These are phyloP conservation scores for Rhinopomastus cyanomelas DNA, from an alignment of 2,113 vertebrate species.

Conservation along the genomic window DNA sequence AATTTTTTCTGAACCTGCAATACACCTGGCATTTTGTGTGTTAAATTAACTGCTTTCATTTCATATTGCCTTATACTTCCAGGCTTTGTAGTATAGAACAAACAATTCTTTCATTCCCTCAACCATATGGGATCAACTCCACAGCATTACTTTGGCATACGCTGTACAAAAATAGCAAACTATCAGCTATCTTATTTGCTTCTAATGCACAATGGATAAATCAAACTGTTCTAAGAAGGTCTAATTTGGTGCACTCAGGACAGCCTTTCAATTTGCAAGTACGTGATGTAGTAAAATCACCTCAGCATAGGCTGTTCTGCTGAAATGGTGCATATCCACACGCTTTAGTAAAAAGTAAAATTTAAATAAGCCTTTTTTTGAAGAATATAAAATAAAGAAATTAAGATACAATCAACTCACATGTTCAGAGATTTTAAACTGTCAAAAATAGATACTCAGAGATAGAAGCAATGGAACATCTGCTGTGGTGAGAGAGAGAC, in stretches of 20 bases:
- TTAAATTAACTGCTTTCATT: not conserved
- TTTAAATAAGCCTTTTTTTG: not conserved
- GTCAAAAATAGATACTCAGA: conserved; percentile 8
- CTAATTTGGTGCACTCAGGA: not conserved
- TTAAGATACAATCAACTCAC: not conserved
- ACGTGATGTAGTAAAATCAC: not conserved
- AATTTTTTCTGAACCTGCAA: not conserved
- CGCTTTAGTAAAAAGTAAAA: not conserved
- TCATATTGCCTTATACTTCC: not conserved
- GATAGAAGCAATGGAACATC: conserved; percentile 3
- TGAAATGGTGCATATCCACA: not conserved
- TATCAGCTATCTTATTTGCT: not conserved
- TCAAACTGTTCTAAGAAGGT: not conserved
- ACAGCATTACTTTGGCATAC: not conserved
- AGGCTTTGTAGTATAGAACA: not conserved
- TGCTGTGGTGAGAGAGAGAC: not conserved
- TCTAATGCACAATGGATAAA: not conserved
- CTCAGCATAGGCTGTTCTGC: not conserved
- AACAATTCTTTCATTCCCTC: not conserved
- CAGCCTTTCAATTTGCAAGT: not conserved
- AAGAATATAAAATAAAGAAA: conserved; percentile 15
- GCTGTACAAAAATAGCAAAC: not conserved
- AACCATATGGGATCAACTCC: not conserved
- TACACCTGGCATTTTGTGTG: not conserved
- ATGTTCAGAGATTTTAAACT: not conserved